Percentiles rank a stretch among this genome's conserved stretches.
phyloP scores from a whole-genome alignment of 2,113 vertebrate species.

The Holacanthus passer region DNA sequence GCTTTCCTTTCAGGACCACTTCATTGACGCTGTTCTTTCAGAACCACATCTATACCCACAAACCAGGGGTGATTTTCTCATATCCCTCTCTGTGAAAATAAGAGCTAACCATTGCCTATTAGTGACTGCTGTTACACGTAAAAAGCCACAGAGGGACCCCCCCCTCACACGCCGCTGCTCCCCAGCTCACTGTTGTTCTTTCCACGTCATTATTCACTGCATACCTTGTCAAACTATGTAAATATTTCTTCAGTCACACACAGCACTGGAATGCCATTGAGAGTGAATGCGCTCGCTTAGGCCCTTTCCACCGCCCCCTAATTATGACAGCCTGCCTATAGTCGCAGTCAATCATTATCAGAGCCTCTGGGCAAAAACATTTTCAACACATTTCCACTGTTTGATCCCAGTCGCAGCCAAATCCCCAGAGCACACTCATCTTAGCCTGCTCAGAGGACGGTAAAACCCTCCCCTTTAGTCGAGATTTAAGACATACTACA shows the following conservation, averaged over 20 bases:
- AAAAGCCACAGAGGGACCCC: not conserved
- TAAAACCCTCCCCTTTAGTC: slow-evolving; percentile 81
- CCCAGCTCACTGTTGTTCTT: slow-evolving; percentile 60
- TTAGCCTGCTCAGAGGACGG: slow-evolving; percentile 57
- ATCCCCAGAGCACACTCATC: slow-evolving; percentile 74
- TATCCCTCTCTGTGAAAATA: not conserved
- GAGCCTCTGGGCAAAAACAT: slow-evolving; percentile 41
- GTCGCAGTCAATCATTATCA: slow-evolving; percentile 53
- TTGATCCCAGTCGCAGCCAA: slow-evolving; percentile 57
- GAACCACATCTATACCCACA: slow-evolving; percentile 7
- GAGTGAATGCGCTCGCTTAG: not conserved
- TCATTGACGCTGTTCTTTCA: slow-evolving; percentile 44
- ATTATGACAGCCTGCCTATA: slow-evolving; percentile 49
- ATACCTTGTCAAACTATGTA: slow-evolving; percentile 67
- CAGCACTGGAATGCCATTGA: slow-evolving; percentile 60
- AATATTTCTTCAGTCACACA: slow-evolving; percentile 66
- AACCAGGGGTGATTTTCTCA: not conserved
- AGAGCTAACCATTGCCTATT: not conserved
- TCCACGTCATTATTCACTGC: slow-evolving; percentile 39
- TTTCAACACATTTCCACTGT: slow-evolving; percentile 72
- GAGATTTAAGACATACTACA: slow-evolving; percentile 75
- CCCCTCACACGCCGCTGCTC: too few species aligned
- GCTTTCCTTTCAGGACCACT: slow-evolving; percentile 64
- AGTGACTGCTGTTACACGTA: not conserved
- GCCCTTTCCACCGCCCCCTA: slow-evolving; percentile 35